Conservation (phyloP, 23 tunicate species). For the Styela clava region DNA sequence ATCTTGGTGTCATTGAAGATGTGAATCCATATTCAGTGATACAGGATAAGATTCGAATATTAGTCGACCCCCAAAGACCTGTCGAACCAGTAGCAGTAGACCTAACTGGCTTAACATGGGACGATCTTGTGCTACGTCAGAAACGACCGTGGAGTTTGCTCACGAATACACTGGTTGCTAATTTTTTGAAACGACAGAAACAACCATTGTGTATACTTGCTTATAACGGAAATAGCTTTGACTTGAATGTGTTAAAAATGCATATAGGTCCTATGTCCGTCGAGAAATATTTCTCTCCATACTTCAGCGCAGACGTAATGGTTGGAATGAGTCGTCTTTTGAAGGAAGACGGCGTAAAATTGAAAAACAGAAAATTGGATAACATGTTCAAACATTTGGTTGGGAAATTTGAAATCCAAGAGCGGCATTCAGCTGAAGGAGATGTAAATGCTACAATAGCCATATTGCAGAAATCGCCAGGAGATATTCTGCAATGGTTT, state of each 20-base stretch:
- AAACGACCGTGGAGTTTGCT: not conserved
- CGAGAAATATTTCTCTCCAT: not conserved
- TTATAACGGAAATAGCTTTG: not conserved
- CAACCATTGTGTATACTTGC: not conserved
- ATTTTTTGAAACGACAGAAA: not conserved
- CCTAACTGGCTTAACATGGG: not conserved
- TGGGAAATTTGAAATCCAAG: not conserved
- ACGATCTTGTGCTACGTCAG: not conserved
- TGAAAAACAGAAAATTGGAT: not conserved
- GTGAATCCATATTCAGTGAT: not conserved
- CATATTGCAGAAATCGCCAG: not conserved
- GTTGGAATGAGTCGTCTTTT: not conserved
- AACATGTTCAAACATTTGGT: not conserved
- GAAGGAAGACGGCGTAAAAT: not conserved
- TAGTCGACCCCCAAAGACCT: not conserved
- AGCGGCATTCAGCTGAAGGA: not conserved
- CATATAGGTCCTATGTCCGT: not conserved
- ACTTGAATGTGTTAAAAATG: not conserved
- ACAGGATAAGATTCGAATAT: not conserved
- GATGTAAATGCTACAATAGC: not conserved
- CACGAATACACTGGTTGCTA: not conserved
- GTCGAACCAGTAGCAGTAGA: not conserved
- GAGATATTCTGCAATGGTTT: not conserved
- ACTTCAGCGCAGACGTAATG: not conserved
- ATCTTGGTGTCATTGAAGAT: not conserved